These are phyloP conservation scores for Tanytarsus gracilentus DNA, from an alignment of 2,888 invertebrate species.

Conservation along the genomic window DNA sequence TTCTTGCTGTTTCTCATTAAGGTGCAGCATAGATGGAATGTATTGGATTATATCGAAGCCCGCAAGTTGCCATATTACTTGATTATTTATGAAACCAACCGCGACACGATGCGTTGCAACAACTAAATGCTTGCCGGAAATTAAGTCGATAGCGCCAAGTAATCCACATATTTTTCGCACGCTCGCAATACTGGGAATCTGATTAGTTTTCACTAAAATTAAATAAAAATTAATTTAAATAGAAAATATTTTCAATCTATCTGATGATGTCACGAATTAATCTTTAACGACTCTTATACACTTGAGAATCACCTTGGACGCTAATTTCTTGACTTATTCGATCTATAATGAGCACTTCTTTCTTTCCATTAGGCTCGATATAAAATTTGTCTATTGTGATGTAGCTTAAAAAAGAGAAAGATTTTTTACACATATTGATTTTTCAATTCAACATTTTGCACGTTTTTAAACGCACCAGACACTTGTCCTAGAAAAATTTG, in stretches of 20 bases:
- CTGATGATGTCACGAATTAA: slow-evolving; percentile 26
- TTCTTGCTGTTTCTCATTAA: slow-evolving; percentile 71
- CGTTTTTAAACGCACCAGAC: too few species aligned
- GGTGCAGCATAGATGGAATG: slow-evolving; percentile 71
- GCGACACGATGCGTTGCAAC: slow-evolving; percentile 74
- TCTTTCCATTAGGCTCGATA: slow-evolving; percentile 67
- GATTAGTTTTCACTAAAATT: slow-evolving; percentile 46
- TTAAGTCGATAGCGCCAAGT: slow-evolving; percentile 71
- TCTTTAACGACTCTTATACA: slow-evolving; percentile 19
- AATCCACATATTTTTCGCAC: slow-evolving; percentile 74
- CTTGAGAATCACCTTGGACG: slow-evolving; percentile 53
- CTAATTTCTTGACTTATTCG: slow-evolving; percentile 64
- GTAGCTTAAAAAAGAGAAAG: slow-evolving; percentile 50
- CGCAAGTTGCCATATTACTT: slow-evolving; percentile 68
- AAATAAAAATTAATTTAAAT: background rate
- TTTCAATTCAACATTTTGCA: too few species aligned
- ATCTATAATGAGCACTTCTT: slow-evolving; percentile 75
- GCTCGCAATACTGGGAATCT: slow-evolving; percentile 52
- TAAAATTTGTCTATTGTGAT: slow-evolving; percentile 84
- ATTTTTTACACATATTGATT: slow-evolving; percentile 22
- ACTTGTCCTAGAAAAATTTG: slow-evolving; percentile 33
- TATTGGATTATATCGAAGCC: slow-evolving; percentile 80
- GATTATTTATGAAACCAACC: slow-evolving; percentile 71
- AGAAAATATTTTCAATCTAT: slow-evolving; percentile 4
- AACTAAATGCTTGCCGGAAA: slow-evolving; percentile 80